phyloP scores from a whole-genome alignment of 2,888 invertebrate species.

The Lasioglossum villosulum region DNA sequence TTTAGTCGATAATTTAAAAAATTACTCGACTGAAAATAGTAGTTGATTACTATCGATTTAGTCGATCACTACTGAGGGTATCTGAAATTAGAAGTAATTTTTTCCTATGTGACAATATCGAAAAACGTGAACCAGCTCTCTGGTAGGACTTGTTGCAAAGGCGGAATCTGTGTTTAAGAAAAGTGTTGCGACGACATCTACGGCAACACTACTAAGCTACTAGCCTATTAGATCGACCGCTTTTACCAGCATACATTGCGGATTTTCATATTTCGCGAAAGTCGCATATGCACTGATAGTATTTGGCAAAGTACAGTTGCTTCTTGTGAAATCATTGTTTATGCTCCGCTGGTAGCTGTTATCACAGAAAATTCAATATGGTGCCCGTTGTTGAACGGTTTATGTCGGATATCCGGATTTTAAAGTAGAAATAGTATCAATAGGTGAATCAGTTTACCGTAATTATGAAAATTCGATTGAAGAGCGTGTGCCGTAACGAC shows the following conservation, averaged over 20 bases:
- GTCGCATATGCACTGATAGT: too few relatives aligned
- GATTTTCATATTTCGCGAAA: neutral
- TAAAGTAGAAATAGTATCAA: slow-evolving; percentile 64
- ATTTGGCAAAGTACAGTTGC: neutral
- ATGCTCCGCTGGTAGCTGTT: slow-evolving; percentile 55
- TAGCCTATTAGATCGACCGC: neutral
- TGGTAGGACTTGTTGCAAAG: too few relatives aligned
- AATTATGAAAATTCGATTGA: slow-evolving; percentile 82
- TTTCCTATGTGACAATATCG: too few relatives aligned
- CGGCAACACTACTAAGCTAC: neutral
- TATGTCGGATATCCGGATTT: slow-evolving; percentile 74
- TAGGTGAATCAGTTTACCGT: slow-evolving; percentile 40
- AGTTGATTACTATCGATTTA: too few relatives aligned
- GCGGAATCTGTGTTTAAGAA: too few relatives aligned
- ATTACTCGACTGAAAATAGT: too few relatives aligned
- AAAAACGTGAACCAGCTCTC: too few relatives aligned
- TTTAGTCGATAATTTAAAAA: too few relatives aligned
- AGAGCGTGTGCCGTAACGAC: slow-evolving; percentile 65
- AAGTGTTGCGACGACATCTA: neutral
- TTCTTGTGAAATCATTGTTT: slow-evolving; percentile 46
- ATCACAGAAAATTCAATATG: slow-evolving; percentile 80
- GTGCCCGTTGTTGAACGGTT: slow-evolving; percentile 76
- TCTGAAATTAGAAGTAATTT: too few relatives aligned
- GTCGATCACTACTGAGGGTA: too few relatives aligned
- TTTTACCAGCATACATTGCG: neutral